Evolutionary conservation across 2,797 vertebrate genomes (phyloP), one percentile per base, ranked within the genome.

Genomic region (Diglossa cyanea): DNA sequence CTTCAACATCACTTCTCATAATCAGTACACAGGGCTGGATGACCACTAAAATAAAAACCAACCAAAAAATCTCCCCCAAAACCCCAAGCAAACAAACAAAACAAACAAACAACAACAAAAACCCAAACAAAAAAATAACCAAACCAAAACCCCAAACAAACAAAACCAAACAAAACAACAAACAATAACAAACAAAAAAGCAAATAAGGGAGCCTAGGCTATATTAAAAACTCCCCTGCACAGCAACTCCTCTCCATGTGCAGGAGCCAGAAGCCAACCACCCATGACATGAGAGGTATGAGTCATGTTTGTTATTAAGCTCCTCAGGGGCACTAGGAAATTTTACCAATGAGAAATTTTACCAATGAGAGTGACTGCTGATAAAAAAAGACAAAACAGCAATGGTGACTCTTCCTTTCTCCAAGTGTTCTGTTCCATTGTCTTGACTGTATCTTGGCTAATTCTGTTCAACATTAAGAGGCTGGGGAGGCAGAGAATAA

Each of bases 401-500:
- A 61, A 31, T 0, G 0, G 50, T 33, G 76, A 68, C 23, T 72
- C 21, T 74, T 81, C 40, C 13, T 88, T 53, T 48, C 47, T 82
- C 51, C 25, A 58, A 83, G 42, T 11, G 61, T 63, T 94, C 24
- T 17, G 4, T 61, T 93, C 82, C 35, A 6, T 74, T 82, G 19
- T 25, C 60, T 89, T 88, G 61, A 28, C 33, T 47, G 23, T 54
- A 74, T 74, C 74, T 90, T 90, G 84, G 79, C 85, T 93, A 88
- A 83, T 81, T 88, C 51, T 73, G 31, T 58, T 88, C 63, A 30
- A 63, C 83, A 93, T 47, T 39, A 81, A 73, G 91, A 90, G 87
- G 24, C 31, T 75, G 44, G 70, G 81, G 81, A 94, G 48, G 62
- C 28, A 55, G 72, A 75, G 82, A 96, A 91, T 81, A 90, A 50